A percentile compares a stretch with the other conserved stretches of the same genome.
Conservation (phyloP, 2,797 vertebrate genomes). For the Ptychobarbus kaznakovi region DNA sequence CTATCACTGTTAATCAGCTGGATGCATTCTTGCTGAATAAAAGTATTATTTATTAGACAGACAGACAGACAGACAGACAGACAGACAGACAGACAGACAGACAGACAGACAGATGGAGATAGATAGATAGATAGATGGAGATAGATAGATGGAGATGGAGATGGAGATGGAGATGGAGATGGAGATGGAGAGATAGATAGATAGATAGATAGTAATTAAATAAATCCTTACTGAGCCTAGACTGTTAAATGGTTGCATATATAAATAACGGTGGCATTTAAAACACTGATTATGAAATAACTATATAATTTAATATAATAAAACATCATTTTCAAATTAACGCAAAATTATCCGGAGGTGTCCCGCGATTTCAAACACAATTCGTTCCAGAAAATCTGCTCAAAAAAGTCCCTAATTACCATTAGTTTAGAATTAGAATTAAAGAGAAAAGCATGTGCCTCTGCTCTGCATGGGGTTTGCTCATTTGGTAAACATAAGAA, state of each 20-base stretch:
- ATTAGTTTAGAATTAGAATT: constrained; percentile 15
- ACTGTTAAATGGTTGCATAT: neutral
- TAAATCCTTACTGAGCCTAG: neutral
- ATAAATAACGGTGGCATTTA: neutral
- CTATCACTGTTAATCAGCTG: neutral
- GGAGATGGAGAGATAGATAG: too few species aligned
- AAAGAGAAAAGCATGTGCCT: neutral
- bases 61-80: too few species aligned
- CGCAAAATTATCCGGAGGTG: neutral
- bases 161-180: too few species aligned
- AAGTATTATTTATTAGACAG: too few species aligned
- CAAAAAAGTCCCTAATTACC: constrained; percentile 5
- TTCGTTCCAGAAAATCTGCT: neutral
- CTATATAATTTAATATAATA: neutral
- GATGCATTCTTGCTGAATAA: neutral
- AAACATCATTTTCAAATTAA: neutral
- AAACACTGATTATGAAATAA: neutral
- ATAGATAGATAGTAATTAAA: too few species aligned
- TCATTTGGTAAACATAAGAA: constrained; percentile 46
- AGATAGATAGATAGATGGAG: too few species aligned
- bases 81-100: too few species aligned
- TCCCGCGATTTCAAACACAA: neutral
- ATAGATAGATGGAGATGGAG: too few species aligned
- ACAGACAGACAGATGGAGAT: too few species aligned
- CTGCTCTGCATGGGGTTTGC: constrained; percentile 19